Percentiles rank a stretch among this genome's conserved stretches.
Conservation (phyloP, 2,888 invertebrate species). For the Hipparchia sbordonii region DNA sequence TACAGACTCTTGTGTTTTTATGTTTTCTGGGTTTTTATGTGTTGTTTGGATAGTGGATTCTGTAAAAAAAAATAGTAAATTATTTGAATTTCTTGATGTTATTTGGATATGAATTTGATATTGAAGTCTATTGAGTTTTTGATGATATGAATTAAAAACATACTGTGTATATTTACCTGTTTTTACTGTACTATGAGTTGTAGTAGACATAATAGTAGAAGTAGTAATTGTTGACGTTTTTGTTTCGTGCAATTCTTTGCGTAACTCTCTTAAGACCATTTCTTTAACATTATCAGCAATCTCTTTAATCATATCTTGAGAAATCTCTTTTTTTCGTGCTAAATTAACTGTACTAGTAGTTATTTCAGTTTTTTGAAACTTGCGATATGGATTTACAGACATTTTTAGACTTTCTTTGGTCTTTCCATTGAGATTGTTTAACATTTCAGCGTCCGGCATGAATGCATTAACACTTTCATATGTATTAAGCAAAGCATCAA, state of each 20-base stretch:
- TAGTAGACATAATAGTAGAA: constrained; percentile 5
- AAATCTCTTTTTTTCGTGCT: constrained; percentile 6
- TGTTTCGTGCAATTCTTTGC: constrained; percentile 41
- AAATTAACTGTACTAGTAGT: constrained; percentile 7
- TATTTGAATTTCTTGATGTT: not conserved
- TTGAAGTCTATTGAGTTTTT: no score
- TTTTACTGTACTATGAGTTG: constrained; percentile 4
- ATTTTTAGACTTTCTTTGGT: constrained; percentile 5
- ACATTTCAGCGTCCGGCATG: not conserved
- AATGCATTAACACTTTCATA: not conserved
- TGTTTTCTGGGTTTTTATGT: constrained; percentile 29
- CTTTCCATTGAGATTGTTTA: not conserved
- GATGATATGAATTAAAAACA: no score
- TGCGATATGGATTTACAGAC: not conserved
- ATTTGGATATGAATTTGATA: not conserved
- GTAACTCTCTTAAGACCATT: constrained; percentile 60
- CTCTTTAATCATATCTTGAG: constrained; percentile 51
- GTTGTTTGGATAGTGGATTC: constrained; percentile 29
- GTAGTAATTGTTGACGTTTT: constrained; percentile 28
- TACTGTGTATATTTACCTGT: constrained; percentile 8
- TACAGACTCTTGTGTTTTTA: constrained; percentile 40
- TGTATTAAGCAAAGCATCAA: not conserved
- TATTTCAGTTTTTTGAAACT: not conserved
- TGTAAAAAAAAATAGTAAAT: constrained; percentile 40
- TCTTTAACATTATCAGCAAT: constrained; percentile 63